phyloP scores from a whole-genome alignment of 1,140 invertebrate species.

The Eufriesea mexicana region DNA sequence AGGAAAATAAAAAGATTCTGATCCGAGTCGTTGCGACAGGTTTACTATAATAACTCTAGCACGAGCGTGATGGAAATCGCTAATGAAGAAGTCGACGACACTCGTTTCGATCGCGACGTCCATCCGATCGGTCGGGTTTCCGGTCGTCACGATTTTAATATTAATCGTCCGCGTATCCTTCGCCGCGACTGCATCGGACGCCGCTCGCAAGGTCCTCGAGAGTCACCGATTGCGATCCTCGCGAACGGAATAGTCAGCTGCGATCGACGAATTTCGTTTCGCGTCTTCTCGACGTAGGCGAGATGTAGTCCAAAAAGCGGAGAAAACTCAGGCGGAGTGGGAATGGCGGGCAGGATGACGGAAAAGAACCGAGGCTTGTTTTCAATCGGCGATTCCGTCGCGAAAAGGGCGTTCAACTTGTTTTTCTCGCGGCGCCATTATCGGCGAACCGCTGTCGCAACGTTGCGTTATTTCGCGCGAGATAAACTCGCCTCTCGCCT shows the following conservation, averaged over 20 bases:
- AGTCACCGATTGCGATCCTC: too few relatives aligned
- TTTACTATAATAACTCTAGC: too few relatives aligned
- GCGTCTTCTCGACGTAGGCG: too few relatives aligned
- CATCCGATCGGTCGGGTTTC: background rate
- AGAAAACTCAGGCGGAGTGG: too few relatives aligned
- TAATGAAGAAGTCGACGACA: background rate
- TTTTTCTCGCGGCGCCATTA: slow-evolving; percentile 65
- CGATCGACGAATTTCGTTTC: slow-evolving; percentile 6
- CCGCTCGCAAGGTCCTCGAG: too few relatives aligned
- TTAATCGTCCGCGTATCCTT: slow-evolving; percentile 26
- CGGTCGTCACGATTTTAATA: background rate
- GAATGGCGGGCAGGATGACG: background rate
- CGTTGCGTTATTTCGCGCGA: slow-evolving; percentile 42
- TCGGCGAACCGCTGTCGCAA: slow-evolving; percentile 62
- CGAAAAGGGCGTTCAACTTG: slow-evolving; percentile 69
- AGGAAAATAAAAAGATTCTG: too few relatives aligned
- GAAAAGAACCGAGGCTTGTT: slow-evolving; percentile 26
- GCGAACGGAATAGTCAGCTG: too few relatives aligned
- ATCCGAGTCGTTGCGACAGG: too few relatives aligned
- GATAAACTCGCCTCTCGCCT: slow-evolving; percentile 36
- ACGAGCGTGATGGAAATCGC: too few relatives aligned
- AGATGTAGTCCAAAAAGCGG: too few relatives aligned
- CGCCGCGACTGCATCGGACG: background rate
- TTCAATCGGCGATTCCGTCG: background rate
- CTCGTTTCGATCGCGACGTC: background rate